phyloP scores from a whole-genome alignment of 1,140 invertebrate genomes.

The Scaptomyza pallida region DNA sequence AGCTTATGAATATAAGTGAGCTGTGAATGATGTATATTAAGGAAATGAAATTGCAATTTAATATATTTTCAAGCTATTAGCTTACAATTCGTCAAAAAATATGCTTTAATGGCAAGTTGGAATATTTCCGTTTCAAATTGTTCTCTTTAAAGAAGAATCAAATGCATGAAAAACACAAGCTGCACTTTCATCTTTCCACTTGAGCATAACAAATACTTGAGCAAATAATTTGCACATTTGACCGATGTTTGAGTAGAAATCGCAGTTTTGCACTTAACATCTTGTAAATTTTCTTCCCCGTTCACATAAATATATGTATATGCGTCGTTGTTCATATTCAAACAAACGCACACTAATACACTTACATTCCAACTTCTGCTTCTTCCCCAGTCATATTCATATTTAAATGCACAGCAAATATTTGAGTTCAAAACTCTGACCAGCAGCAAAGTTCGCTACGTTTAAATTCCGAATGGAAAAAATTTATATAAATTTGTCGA shows the following conservation, averaged over 20 bases:
- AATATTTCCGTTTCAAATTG: too few relatives aligned
- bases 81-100: neutral
- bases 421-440: constrained; percentile 66
- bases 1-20: constrained; percentile 43
- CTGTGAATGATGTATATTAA: constrained; percentile 42
- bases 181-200: neutral
- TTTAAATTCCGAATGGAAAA: neutral
- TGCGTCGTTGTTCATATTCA: constrained; percentile 33
- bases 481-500: constrained; percentile 68
- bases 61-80: constrained; percentile 9
- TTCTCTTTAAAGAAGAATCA: too few relatives aligned
- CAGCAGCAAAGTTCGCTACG: constrained; percentile 1
- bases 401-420: constrained; percentile 67
- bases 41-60: constrained; percentile 8
- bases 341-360: constrained; percentile 17
- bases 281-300: constrained; percentile 9
- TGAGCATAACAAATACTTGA: constrained; percentile 10
- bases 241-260: constrained; percentile 23
- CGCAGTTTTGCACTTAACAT: constrained; percentile 9
- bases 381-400: neutral
- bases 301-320: constrained; percentile 66
- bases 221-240: constrained; percentile 28
- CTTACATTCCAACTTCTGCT: too few relatives aligned
- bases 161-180: too few relatives aligned
- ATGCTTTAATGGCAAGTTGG: too few relatives aligned